These are phyloP conservation scores for Scarus forsteni DNA, from an alignment of 2,797 vertebrate genomes.

Conservation along the genomic window DNA sequence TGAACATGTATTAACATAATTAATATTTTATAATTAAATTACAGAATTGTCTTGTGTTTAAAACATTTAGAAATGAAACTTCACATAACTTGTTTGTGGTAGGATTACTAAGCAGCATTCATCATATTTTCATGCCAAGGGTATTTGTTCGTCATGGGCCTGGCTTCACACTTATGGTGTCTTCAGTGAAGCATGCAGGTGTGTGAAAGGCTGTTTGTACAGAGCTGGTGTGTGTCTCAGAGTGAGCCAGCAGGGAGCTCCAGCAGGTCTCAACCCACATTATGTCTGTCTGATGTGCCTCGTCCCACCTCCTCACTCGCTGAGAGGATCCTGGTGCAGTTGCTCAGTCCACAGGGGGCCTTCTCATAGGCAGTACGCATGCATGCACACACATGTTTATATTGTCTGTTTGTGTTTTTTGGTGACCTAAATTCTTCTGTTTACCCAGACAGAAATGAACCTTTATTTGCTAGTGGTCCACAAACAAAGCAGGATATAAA, in stretches of 20 bases:
- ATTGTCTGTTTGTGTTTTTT: neutral
- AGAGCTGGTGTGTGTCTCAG: conserved; percentile 51
- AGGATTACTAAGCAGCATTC: conserved; percentile 38
- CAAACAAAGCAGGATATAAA: neutral
- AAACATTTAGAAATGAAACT: neutral
- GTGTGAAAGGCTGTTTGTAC: conserved; percentile 67
- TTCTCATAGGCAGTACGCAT: conserved; percentile 14
- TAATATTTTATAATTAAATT: no score
- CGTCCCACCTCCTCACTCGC: conserved; percentile 46
- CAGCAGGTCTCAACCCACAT: conserved; percentile 51
- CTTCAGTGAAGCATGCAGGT: conserved; percentile 77
- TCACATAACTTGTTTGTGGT: neutral
- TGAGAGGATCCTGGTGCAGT: conserved; percentile 28
- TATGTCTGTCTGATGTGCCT: conserved; percentile 58
- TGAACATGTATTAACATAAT: no score
- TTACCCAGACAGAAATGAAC: neutral
- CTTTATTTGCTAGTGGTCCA: neutral
- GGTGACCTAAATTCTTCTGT: neutral
- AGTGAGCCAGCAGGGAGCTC: conserved; percentile 49
- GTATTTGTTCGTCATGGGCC: conserved; percentile 56
- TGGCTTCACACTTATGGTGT: conserved; percentile 63
- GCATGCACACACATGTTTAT: conserved; percentile 19
- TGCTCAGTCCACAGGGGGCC: conserved; percentile 30
- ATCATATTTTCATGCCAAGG: conserved; percentile 64
- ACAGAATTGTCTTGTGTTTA: neutral